Evolutionary conservation across 2,888 invertebrate genomes (phyloP).

Genomic region (Steinernema hermaphroditum): DNA sequence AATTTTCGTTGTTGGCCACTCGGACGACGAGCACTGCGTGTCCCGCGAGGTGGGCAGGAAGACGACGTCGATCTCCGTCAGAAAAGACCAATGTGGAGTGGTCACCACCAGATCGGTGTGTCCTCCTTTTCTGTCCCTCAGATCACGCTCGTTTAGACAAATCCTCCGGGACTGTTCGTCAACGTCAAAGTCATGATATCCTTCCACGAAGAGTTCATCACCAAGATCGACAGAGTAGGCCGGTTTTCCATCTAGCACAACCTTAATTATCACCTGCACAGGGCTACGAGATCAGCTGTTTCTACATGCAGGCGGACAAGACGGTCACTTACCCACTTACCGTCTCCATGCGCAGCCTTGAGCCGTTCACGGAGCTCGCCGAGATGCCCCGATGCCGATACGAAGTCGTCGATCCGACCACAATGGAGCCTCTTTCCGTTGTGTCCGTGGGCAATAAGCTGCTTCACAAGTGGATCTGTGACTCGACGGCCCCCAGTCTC

Average conservation of each 20-base stretch:
- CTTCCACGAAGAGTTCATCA: slow-evolving; percentile 65
- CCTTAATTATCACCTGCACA: slow-evolving; percentile 31
- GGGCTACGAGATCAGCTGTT: slow-evolving; percentile 58
- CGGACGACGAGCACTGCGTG: slow-evolving; percentile 60
- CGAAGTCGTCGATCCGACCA: slow-evolving; percentile 61
- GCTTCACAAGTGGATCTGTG: slow-evolving; percentile 61
- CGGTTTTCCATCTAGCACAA: background rate
- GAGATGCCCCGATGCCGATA: slow-evolving; percentile 62
- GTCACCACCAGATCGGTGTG: slow-evolving; percentile 57
- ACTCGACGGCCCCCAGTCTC: slow-evolving; percentile 56
- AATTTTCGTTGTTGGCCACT: slow-evolving; percentile 64
- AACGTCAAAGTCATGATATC: slow-evolving; percentile 65
- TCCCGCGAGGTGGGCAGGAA: slow-evolving; percentile 57
- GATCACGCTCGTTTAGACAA: slow-evolving; percentile 47
- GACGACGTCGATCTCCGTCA: slow-evolving; percentile 61
- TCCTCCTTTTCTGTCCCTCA: background rate
- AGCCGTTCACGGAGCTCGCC: slow-evolving; percentile 54
- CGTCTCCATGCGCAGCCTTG: slow-evolving; percentile 52
- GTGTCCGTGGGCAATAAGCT: slow-evolving; percentile 61
- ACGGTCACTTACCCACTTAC: slow-evolving; percentile 65
- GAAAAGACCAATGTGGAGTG: slow-evolving; percentile 62
- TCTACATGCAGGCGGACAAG: slow-evolving; percentile 64
- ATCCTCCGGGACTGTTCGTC: slow-evolving; percentile 63
- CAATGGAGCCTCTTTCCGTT: slow-evolving; percentile 57
- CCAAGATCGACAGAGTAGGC: slow-evolving; percentile 61